These are phyloP conservation scores for Sinella curviseta DNA, from an alignment of 1,140 invertebrate genomes.

Conservation along the genomic window DNA sequence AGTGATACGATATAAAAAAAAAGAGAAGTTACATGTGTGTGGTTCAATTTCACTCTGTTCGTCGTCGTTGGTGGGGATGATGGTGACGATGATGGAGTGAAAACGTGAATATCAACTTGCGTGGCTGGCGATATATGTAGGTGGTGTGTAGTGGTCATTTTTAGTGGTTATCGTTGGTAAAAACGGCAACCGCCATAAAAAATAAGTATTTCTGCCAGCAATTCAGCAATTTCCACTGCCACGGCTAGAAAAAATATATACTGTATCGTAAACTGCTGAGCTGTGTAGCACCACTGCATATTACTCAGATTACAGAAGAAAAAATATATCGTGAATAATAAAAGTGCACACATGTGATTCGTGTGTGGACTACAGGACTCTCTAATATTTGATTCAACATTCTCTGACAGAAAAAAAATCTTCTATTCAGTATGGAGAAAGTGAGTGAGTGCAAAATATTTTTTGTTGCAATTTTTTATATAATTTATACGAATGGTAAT, in stretches of 20 bases:
- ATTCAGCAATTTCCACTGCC: too few species aligned
- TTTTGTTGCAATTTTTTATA: not conserved
- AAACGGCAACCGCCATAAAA: too few species aligned
- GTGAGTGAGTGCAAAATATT: not conserved
- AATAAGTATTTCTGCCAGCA: too few species aligned
- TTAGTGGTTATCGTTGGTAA: not conserved
- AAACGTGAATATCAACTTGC: not conserved
- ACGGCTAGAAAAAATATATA: too few species aligned
- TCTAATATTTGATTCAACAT: not conserved
- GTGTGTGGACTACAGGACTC: not conserved
- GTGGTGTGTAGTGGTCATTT: not conserved
- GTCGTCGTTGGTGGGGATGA: not conserved
- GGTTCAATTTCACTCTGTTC: not conserved
- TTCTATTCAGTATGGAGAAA: not conserved
- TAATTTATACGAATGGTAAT: not conserved
- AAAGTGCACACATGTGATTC: not conserved
- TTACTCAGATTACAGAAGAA: too few species aligned
- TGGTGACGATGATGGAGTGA: not conserved
- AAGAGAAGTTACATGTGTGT: too few species aligned
- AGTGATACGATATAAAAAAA: too few species aligned
- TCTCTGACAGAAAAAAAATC: not conserved
- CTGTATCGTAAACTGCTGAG: too few species aligned
- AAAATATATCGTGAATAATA: too few species aligned
- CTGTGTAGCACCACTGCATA: too few species aligned
- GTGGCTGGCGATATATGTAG: not conserved